Conservation (phyloP, 2,888 invertebrate genomes). For the Spicauda simplicius region DNA sequence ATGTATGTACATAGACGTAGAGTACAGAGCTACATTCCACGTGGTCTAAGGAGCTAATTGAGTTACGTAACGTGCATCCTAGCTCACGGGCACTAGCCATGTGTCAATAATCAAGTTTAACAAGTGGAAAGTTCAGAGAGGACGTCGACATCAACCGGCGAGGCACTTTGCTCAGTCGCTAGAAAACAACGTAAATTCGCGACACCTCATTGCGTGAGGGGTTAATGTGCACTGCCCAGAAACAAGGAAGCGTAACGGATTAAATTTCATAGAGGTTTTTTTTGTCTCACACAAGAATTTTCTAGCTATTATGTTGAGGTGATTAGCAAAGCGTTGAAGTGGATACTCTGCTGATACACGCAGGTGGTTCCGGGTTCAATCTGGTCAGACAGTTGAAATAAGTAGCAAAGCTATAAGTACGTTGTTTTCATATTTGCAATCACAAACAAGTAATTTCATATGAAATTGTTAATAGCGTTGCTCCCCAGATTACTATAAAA, state of each 20-base stretch:
- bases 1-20: background rate
- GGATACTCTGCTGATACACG: too few species aligned
- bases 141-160: conserved; percentile 61
- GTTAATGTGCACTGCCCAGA: conserved; percentile 44
- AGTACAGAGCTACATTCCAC: conserved; percentile 5
- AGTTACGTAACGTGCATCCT: conserved; percentile 55
- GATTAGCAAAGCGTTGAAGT: too few species aligned
- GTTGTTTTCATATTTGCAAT: too few species aligned
- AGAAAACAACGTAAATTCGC: conserved; percentile 68
- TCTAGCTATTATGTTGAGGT: too few species aligned
- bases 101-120: conserved; percentile 78
- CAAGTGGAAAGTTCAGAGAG: conserved; percentile 79
- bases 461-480: too few species aligned
- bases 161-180: conserved; percentile 63
- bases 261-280: conserved; percentile 29
- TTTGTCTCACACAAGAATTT: background rate
- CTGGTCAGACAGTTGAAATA: too few species aligned
- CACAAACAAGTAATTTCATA: too few species aligned
- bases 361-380: too few species aligned
- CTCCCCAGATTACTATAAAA: too few species aligned
- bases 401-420: too few species aligned
- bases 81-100: conserved; percentile 50
- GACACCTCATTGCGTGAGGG: conserved; percentile 58
- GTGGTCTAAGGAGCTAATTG: conserved; percentile 33
- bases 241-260: conserved; percentile 62